Base-by-base conservation (phyloP, 2,888 invertebrate species). In the Ptilodon capucinus region DNA sequence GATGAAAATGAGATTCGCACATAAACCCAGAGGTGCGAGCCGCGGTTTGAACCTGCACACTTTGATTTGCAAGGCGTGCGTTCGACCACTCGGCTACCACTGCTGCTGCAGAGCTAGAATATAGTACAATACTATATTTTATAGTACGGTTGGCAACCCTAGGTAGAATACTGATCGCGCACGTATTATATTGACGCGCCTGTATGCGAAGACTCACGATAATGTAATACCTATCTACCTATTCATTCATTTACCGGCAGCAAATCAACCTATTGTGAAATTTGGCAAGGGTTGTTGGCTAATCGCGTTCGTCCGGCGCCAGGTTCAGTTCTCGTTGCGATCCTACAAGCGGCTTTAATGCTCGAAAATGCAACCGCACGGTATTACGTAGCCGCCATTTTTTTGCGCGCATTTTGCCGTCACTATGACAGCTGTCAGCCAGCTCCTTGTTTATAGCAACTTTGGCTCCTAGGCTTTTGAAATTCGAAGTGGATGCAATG, bases 221-320 rank as follows among this genome's bases (percentile, higher is more conserved):
- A 23, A 9, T 23, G n/a, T n/a, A n/a, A 23, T 23, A 23, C 23
- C 23, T 25, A 2, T 8, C 23, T 25, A 25, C 23, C 2, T 25
- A 25, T 8, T 25, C 11, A n/a, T n/a, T 28, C 14, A 28, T 28
- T 32, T 32, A 32, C 14, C 32, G 14, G 14, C 32, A 2, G 2
- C 32, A n/a, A n/a, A 54, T 63, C 44, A 21, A 44, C 54, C 53
- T 74, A 76, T 86, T 86, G 84, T 74, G 86, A 80, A 86, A 88
- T 81, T 88, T 88, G 88, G 88, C 88, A 88, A 62, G 19, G 64
- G 47, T 56, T 67, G 73, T 79, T 85, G 86, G 88, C 84, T 56
- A 60, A 52, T 60, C 60, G 54, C 60, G 59, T 46, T 8, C 32
- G 44, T 23, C 45, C 58, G 64, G 64, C 70, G 71, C 62, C 57